A percentile compares a stretch with the other conserved stretches of the same genome.
Evolutionary conservation across 2,888 invertebrate genomes (phyloP).

Genomic region (Xanthorhoe designata): DNA sequence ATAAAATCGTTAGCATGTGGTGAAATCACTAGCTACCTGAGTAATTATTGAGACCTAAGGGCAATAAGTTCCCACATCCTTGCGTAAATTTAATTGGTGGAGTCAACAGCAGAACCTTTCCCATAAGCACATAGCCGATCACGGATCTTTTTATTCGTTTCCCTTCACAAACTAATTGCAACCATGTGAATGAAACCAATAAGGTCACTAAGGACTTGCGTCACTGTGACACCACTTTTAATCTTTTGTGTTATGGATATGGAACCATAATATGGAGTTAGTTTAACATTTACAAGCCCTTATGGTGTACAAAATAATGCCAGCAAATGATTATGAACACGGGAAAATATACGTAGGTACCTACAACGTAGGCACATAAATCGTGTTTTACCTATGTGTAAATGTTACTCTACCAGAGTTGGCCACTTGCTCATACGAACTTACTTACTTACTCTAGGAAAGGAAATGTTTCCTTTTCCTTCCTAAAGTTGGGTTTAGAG

Average conservation of each 20-base stretch:
- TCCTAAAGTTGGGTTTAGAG: too few species aligned
- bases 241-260: not conserved
- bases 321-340: too few species aligned
- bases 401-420: too few species aligned
- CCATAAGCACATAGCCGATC: constrained; percentile 11
- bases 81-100: constrained; percentile 17
- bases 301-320: too few species aligned
- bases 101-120: constrained; percentile 14
- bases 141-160: constrained; percentile 14
- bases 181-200: constrained; percentile 9
- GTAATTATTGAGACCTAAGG: not conserved
- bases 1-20: not conserved
- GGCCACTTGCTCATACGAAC: too few species aligned
- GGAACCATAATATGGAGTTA: not conserved
- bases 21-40: not conserved
- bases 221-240: not conserved
- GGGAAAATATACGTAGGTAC: too few species aligned
- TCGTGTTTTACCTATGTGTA: too few species aligned
- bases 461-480: too few species aligned
- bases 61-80: constrained; percentile 20
- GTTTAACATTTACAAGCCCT: too few species aligned
- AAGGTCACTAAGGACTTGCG: not conserved
- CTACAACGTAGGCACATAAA: too few species aligned
- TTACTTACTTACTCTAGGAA: too few species aligned
- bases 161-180: constrained; percentile 9